Evolutionary conservation across 1,140 invertebrate genomes (phyloP), one percentile per base, ranked within the genome.

Genomic region (Calliopsis andreniformis): DNA sequence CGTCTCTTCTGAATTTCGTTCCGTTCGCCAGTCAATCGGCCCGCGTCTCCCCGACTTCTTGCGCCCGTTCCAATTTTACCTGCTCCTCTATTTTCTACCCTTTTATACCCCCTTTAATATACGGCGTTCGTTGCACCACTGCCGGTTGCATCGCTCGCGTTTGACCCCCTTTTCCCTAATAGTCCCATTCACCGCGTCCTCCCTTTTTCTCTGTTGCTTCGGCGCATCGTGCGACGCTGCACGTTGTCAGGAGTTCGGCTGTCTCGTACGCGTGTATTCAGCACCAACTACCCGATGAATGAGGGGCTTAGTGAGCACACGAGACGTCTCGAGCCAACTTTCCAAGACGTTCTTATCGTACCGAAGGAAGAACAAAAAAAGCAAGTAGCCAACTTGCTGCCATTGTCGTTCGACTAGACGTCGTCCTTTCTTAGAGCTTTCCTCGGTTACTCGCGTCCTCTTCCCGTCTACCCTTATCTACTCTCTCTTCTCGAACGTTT

Each of bases 91-190:
- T 68, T 61, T 49, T 61, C 73, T 69, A 43, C 53, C 53, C 53
- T 68, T 69, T 69, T 69, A 32, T 42, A 25, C 55, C 35, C 47
- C 66, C 23, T 20, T 68, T 69, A 56, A 76, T 68, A 67, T 16
- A 68, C 42, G 51, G 7, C 18, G 67, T 49, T 23, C 47, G 61
- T 43, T 53, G 70, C 49, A 45, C 20, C 71, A 30, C 25, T 43
- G 62, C 61, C 35, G 25, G 73, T 76, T 59, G 64, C 69, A 30
- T 16, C 58, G 45, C 23, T 10, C 14, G 32, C 64, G 47, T 76
- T 49, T 69, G 73, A 76, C 73, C 73, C 73, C 66, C 73, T 69
- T 69, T 71, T 35, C 55, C 66, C 30, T 59, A 68, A 69, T 35
- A 61, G 64, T 30, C 55, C 64, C 55, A 69, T 76, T 76, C 73